Percentiles rank a stretch among this genome's conserved stretches.
phyloP scores from a whole-genome alignment of 1,140 invertebrate species.

The Euwallacea similis region DNA sequence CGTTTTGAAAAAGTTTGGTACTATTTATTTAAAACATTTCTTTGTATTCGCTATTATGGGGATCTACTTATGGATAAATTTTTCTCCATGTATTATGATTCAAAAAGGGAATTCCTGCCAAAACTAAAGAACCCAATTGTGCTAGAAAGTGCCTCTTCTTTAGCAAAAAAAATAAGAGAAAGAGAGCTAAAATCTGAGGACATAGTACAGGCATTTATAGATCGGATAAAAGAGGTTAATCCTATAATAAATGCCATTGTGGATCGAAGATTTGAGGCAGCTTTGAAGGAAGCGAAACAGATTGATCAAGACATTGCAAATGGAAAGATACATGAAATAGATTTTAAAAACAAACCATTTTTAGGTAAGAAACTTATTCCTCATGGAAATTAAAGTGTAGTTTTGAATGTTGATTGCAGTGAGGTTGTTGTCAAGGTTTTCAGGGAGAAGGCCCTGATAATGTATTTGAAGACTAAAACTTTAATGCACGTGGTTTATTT shows the following conservation, averaged over 20 bases:
- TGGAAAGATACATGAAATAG: conserved; percentile 57
- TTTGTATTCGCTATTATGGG: conserved; percentile 41
- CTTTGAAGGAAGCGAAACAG: conserved; percentile 72
- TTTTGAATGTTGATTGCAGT: no score
- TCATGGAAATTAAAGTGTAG: not conserved
- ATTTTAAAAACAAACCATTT: conserved; percentile 68
- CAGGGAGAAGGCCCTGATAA: no score
- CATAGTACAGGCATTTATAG: conserved; percentile 73
- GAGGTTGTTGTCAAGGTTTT: no score
- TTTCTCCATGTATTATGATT: conserved; percentile 61
- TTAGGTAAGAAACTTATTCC: conserved; percentile 58
- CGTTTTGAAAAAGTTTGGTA: not conserved
- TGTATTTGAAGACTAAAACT: no score
- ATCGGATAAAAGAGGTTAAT: conserved; percentile 80
- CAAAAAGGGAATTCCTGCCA: conserved; percentile 59
- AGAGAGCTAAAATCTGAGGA: conserved; percentile 67
- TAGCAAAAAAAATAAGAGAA: conserved; percentile 68
- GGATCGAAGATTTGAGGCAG: conserved; percentile 74
- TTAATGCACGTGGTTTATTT: no score
- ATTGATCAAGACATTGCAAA: conserved; percentile 69
- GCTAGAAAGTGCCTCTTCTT: conserved; percentile 63
- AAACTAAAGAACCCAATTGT: conserved; percentile 62
- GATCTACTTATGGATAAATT: conserved; percentile 56
- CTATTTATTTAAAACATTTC: conserved; percentile 13
- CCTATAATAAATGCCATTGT: conserved; percentile 78